Evolutionary conservation across 2,797 vertebrate species (phyloP).

Genomic region (Petrocephalus sullivani): DNA sequence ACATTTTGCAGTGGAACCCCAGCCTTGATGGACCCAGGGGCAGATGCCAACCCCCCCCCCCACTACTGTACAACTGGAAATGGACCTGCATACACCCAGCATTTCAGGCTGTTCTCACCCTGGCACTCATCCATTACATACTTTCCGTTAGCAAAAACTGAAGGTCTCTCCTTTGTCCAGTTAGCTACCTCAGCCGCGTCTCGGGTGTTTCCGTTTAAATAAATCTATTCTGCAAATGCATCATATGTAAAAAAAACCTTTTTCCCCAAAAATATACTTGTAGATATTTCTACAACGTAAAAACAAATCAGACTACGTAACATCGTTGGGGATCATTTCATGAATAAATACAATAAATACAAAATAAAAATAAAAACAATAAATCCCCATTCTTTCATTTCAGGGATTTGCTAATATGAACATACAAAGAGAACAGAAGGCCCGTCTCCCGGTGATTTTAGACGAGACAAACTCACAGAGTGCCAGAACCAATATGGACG

Average conservation of each 20-base stretch:
- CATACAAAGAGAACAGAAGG: background rate
- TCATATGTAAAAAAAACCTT: background rate
- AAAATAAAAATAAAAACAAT: background rate
- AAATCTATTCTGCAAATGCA: background rate
- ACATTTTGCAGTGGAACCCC: background rate
- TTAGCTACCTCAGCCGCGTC: background rate
- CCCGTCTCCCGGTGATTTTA: background rate
- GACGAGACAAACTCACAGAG: background rate
- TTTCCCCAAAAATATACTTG: background rate
- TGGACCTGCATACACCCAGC: background rate
- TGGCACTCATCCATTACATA: background rate
- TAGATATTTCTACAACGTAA: background rate
- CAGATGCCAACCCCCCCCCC: background rate
- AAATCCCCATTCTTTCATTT: background rate
- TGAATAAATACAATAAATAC: background rate
- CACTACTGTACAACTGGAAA: background rate
- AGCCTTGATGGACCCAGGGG: background rate
- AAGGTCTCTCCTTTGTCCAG: background rate
- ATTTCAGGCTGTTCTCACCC: background rate
- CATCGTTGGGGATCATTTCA: background rate
- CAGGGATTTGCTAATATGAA: background rate
- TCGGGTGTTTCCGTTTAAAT: background rate
- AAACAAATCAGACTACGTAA: background rate
- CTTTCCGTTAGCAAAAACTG: background rate
- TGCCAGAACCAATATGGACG: too few relatives aligned